Evolutionary conservation across 2,888 invertebrate genomes (phyloP), one percentile per base, ranked within the genome.

Genomic region (Neria commutata): DNA sequence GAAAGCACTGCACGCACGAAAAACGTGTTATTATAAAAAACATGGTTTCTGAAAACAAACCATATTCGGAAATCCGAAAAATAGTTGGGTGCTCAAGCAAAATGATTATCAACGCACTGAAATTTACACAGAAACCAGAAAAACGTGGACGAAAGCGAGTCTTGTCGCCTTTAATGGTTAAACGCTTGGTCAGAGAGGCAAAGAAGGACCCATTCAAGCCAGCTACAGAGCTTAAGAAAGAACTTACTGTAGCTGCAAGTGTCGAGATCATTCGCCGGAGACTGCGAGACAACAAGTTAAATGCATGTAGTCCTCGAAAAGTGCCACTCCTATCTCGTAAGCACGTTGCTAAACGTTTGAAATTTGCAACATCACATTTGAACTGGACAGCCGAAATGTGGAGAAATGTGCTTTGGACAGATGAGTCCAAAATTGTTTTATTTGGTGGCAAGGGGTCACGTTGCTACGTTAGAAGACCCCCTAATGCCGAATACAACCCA

Each of bases 401-500:
- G n/a, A n/a, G n/a, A n/a, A n/a, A n/a, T n/a, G n/a, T n/a, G n/a
- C n/a, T n/a, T n/a, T n/a, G n/a, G n/a, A n/a, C n/a, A n/a, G n/a
- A n/a, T n/a, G n/a, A n/a, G n/a, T n/a, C n/a, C n/a, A n/a, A n/a
- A n/a, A n/a, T n/a, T n/a, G n/a, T n/a, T n/a, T n/a, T n/a, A n/a
- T 46, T 17, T 46, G 46, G 46, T 19, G 46, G 46, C 17, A 46
- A 46, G 19, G 46, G 11, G 19, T 46, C 11, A 19, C 46, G 46
- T 10, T n/a, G 3, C 10, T 46, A 46, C 19, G 46, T 46, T 6
- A 19, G 42, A 6, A 6, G 42, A 42, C 54, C 46, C 2, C 53
- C 60, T 58, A 62, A 58, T 24, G 59, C 51, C 3, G 52, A 59
- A 42, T 64, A 58, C 24, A 33, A 47, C 14, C 58, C 61, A 14